Conservation (phyloP, 2,113 vertebrate species). For the Marmota monax region DNA sequence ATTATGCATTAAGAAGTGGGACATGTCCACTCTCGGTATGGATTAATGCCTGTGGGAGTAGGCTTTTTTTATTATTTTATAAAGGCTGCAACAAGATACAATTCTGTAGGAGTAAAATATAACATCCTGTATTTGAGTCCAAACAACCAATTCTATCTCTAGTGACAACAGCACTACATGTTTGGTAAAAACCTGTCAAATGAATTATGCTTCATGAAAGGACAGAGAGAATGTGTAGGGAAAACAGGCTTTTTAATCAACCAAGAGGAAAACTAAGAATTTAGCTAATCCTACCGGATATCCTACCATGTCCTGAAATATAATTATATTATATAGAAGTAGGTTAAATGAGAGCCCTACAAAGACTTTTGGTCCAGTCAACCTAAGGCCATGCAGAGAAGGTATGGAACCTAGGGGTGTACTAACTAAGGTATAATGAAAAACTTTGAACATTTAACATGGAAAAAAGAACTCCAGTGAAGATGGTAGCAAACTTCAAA, state of each 20-base stretch:
- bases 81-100: neutral
- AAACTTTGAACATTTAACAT: neutral
- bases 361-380: too few species aligned
- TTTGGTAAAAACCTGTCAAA: slow-evolving; percentile 13
- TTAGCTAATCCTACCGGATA: neutral
- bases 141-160: neutral
- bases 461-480: neutral
- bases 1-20: too few species aligned
- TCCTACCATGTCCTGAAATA: neutral
- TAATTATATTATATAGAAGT: neutral
- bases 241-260: neutral
- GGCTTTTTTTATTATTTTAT: neutral
- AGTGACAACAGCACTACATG: neutral
- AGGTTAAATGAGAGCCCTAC: neutral
- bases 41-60: neutral
- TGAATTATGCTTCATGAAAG: neutral
- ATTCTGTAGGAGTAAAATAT: neutral
- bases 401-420: neutral
- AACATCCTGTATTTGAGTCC: neutral
- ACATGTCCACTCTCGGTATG: neutral
- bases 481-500: neutral
- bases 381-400: neutral
- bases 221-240: neutral
- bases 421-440: neutral
- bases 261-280: slow-evolving; percentile 44